Conservation (phyloP, 2,888 invertebrate genomes). For the Linnaemya vulpina region DNA sequence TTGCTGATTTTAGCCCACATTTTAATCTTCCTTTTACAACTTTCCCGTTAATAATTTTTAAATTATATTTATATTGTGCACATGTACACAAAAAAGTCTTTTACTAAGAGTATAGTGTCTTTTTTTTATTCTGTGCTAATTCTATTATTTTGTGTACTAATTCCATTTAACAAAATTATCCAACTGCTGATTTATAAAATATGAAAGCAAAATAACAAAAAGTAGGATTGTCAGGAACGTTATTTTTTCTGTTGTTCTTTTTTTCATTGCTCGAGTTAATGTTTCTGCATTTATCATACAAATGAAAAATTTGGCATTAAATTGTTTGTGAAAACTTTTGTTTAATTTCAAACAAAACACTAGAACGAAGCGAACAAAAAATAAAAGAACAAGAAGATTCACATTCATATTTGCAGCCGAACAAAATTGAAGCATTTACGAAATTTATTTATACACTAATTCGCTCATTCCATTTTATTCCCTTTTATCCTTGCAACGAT, state of each 20-base stretch:
- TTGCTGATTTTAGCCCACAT: too few relatives aligned
- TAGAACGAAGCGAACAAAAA: not conserved
- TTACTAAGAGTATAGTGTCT: too few relatives aligned
- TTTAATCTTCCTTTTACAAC: too few relatives aligned
- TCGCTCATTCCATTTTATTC: conserved; percentile 5
- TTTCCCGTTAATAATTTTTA: too few relatives aligned
- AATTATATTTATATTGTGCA: too few relatives aligned
- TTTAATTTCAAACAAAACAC: conserved; percentile 31
- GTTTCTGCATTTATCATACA: not conserved
- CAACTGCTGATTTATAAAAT: not conserved
- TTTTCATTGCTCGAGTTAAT: not conserved
- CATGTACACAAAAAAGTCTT: too few relatives aligned
- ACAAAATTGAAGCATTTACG: not conserved
- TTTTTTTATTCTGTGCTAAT: too few relatives aligned
- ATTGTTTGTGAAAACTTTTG: conserved; percentile 62
- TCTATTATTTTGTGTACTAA: not conserved
- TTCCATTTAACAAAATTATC: not conserved
- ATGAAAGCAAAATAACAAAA: not conserved
- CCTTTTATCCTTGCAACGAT: conserved; percentile 14
- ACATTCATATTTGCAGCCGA: not conserved
- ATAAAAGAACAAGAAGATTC: not conserved
- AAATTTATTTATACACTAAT: conserved; percentile 7
- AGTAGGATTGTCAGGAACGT: not conserved
- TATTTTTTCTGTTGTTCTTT: not conserved
- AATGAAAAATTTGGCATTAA: conserved; percentile 53